Conservation (phyloP, 2,888 invertebrate genomes). For the Pristionchus exspectatus region DNA sequence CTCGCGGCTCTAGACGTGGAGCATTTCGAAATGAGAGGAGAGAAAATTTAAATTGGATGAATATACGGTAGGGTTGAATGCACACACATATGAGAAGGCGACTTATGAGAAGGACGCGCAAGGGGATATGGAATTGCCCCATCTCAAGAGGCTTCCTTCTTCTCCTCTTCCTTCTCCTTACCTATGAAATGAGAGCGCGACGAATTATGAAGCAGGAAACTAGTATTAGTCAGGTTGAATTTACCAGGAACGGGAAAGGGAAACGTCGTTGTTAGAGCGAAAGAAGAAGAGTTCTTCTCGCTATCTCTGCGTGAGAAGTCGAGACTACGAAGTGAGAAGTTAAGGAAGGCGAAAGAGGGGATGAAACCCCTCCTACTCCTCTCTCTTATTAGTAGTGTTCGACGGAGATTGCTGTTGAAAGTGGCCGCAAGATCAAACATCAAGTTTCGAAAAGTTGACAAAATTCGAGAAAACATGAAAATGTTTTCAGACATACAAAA, state of each 20-base stretch:
- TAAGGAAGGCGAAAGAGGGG: background rate
- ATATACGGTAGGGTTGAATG: conserved; percentile 41
- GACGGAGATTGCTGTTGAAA: background rate
- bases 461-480: background rate
- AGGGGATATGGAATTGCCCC: conserved; percentile 34
- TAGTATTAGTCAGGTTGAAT: background rate
- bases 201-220: background rate
- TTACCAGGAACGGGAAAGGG: background rate
- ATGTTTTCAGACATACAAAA: background rate
- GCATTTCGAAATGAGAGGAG: background rate
- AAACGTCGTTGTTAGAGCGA: background rate
- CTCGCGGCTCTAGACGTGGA: background rate
- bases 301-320: conserved; percentile 19
- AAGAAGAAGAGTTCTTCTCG: conserved; percentile 9
- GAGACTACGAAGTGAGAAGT: conserved; percentile 14
- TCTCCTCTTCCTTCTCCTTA: background rate
- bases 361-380: conserved; percentile 8
- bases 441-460: background rate
- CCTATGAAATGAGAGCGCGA: background rate
- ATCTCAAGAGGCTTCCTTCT: conserved; percentile 1
- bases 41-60: background rate
- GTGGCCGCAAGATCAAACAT: background rate
- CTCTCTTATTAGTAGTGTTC: background rate
- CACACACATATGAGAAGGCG: background rate
- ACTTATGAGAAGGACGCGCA: background rate